Evolutionary conservation across 1,140 invertebrate genomes (phyloP).

Genomic region (Cyclargus thomasi): DNA sequence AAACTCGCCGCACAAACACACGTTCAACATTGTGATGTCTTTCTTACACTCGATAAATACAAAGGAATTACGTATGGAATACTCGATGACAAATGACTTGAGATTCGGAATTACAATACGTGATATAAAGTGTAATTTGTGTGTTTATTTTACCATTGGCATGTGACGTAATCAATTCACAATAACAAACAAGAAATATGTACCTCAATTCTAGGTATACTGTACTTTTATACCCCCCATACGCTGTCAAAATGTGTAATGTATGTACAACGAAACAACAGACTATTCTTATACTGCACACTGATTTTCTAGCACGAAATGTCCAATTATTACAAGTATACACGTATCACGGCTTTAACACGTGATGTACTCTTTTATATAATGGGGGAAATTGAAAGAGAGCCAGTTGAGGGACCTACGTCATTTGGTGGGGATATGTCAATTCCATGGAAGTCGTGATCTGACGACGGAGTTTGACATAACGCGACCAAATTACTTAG

Average conservation of each 20-base stretch:
- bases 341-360: no score
- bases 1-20: constrained; percentile 55
- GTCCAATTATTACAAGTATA: not conserved
- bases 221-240: not conserved
- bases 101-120: constrained; percentile 15
- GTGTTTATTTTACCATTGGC: not conserved
- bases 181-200: not conserved
- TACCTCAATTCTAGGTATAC: not conserved
- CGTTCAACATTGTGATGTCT: constrained; percentile 54
- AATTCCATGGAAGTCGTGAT: no score
- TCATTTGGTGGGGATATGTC: no score
- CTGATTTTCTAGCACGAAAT: not conserved
- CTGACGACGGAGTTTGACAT: no score
- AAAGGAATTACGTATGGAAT: constrained; percentile 33
- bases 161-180: not conserved
- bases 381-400: no score
- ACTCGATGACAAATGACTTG: constrained; percentile 10
- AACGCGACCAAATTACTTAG: no score
- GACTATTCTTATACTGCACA: not conserved
- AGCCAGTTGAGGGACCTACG: no score
- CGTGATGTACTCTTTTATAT: not conserved
- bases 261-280: not conserved
- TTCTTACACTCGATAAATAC: constrained; percentile 53
- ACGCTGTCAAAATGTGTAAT: not conserved
- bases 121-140: not conserved